A percentile compares a stretch with the other conserved stretches of the same genome.
Conservation (phyloP, 2,113 vertebrate species). For the Psilopogon haemacephalus region DNA sequence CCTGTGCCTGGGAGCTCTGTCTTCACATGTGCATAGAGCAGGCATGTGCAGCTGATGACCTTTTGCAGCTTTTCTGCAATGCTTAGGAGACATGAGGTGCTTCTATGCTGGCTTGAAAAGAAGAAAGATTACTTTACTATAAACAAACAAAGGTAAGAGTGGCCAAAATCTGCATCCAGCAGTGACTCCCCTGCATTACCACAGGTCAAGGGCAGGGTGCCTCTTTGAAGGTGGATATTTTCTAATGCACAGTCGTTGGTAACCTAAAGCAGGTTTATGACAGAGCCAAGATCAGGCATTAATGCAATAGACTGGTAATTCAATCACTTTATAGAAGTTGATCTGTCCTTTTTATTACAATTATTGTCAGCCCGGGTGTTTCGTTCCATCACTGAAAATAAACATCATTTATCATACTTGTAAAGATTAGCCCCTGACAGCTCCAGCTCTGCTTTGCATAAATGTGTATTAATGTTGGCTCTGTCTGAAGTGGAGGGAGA, state of each 20-base stretch:
- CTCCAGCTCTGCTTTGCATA: conserved; percentile 88
- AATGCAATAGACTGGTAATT: conserved; percentile 97
- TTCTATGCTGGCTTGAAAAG: not conserved
- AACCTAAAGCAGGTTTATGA: conserved; percentile 74
- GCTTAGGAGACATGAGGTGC: not conserved
- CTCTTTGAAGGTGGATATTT: conserved; percentile 80
- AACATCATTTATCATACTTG: conserved; percentile 99
- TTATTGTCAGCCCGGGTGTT: conserved; percentile 94
- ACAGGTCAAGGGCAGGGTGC: conserved; percentile 77
- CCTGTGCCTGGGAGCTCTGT: rapidly evolving
- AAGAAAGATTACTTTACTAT: not conserved
- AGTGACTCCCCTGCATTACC: not conserved
- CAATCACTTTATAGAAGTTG: conserved; percentile 93
- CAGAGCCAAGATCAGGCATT: conserved; percentile 80
- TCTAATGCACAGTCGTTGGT: conserved; percentile 63
- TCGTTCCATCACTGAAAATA: conserved; percentile 95
- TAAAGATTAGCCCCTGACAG: conserved; percentile 95
- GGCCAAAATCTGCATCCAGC: not conserved
- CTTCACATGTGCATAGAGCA: rapidly evolving
- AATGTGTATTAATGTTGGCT: conserved; percentile 84
- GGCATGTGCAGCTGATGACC: not conserved
- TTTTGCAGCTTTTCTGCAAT: not conserved
- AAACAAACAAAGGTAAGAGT: not conserved
- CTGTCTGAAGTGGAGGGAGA: conserved; percentile 76
- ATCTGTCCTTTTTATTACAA: conserved; percentile 99